A percentile compares a stretch with the other conserved stretches of the same genome.
These are phyloP conservation scores for Kryptopterus vitreolus DNA, from an alignment of 2,797 vertebrate genomes.

Conservation along the genomic window DNA sequence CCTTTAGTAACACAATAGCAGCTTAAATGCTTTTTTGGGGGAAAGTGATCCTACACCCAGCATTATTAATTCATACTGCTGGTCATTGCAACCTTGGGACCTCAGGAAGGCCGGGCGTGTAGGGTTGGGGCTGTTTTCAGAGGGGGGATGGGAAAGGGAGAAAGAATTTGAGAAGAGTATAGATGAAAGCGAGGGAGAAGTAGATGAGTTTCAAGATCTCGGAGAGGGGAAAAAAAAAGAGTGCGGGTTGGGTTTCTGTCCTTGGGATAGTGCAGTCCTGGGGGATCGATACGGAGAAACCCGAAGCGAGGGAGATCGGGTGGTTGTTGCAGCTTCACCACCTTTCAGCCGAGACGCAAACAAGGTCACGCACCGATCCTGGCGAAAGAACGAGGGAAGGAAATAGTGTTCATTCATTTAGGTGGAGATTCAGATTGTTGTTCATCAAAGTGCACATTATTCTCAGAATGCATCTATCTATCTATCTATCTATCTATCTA, in stretches of 20 bases:
- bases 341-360: conserved; percentile 68
- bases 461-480: no score
- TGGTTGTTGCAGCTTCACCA: conserved; percentile 64
- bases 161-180: conserved; percentile 23
- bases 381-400: conserved; percentile 31
- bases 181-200: conserved; percentile 13
- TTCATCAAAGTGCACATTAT: no score
- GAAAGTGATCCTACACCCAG: conserved; percentile 77
- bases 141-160: conserved; percentile 52
- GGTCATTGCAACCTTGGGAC: conserved; percentile 80
- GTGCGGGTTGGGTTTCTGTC: conserved; percentile 75
- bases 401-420: conserved; percentile 16
- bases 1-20: conserved; percentile 75
- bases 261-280: conserved; percentile 72
- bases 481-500: no score
- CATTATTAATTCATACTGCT: conserved; percentile 83
- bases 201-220: conserved; percentile 38
- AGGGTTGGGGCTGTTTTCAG: conserved; percentile 31
- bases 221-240: conserved; percentile 36
- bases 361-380: conserved; percentile 75
- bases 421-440: conserved; percentile 9
- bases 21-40: conserved; percentile 77
- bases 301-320: conserved; percentile 74
- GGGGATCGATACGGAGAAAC: conserved; percentile 72
- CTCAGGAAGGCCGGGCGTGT: conserved; percentile 41